phyloP scores from a whole-genome alignment of 37 sponge, comb jelly and placozoan species.

The Cliona cf. orientalis region DNA sequence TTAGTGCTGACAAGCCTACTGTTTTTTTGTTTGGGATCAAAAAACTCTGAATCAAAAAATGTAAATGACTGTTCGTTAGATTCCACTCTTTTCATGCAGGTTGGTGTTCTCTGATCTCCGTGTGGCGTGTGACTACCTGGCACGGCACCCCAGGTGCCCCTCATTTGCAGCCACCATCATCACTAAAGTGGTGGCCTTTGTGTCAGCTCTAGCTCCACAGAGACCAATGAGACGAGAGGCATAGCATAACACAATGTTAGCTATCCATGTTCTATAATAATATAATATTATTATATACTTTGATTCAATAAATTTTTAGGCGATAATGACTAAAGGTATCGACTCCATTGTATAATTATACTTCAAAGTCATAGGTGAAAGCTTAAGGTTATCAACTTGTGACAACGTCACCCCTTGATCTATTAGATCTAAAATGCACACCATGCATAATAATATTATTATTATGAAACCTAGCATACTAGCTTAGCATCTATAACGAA shows the following conservation, averaged over 20 bases:
- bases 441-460: too few relatives aligned
- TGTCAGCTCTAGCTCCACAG: conserved; percentile 31
- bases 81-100: conserved; percentile 35
- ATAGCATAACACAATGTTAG: not conserved
- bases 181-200: not conserved
- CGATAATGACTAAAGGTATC: not conserved
- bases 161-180: conserved; percentile 6
- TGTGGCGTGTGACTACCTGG: conserved; percentile 11
- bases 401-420: too few relatives aligned
- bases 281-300: not conserved
- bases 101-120: conserved; percentile 44
- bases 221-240: conserved; percentile 28
- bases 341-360: too few relatives aligned
- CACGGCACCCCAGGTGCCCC: conserved; percentile 44
- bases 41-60: too few relatives aligned
- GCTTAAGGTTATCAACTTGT: too few relatives aligned
- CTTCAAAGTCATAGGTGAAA: too few relatives aligned
- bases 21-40: too few relatives aligned
- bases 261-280: not conserved
- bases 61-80: too few relatives aligned
- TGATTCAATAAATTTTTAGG: not conserved
- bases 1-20: not conserved
- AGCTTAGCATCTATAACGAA: too few relatives aligned
- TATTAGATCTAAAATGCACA: too few relatives aligned
- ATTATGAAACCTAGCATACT: too few relatives aligned